Evolutionary conservation across 2,797 vertebrate species (phyloP), one percentile per base, ranked within the genome.

Genomic region (Microctenopoma lineatum): DNA sequence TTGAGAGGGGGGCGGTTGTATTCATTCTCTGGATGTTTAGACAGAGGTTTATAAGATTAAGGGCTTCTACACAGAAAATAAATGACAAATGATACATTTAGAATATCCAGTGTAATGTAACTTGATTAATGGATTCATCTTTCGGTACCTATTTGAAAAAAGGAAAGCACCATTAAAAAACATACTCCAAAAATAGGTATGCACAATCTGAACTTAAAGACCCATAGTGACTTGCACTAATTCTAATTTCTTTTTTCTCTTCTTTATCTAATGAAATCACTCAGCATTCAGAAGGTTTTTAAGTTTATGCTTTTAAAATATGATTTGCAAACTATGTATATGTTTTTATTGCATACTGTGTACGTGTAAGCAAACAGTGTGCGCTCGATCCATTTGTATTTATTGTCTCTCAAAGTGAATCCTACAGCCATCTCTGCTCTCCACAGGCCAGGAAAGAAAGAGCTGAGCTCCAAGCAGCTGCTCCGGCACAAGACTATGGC

Each of bases 401-500:
- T 70, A 69, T 42, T 18, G 59, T 58, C 51, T 73, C 64, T 76
- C 5, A 63, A 62, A 84, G 70, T 61, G 42, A 81, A 51, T 68
- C 71, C 66, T 34, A 21, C 46, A 77, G 78, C 65, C 66, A 75
- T 66, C 46, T 67, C 73, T 53, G 56, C 59, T 80, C 69, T 60
- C 39, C 73, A 73, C 12, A 68, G 75, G 66, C 29, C 66, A 66
- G 63, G 63, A 39, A 73, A 56, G 65, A 78, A 66, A 29, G 66
- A 70, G 77, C 68, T 38, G 64, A 74, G 78, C 79, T 87, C 55
- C 45, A 57, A 84, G 79, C 87, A 81, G 84, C 84, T 87, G 75
- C 74, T 86, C 79, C 55, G 67, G 74, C 74, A 59, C 67, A 64
- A 79, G 79, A 83, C 86, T 80, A 75, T 79, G 87, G 89, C 85